Percentiles rank a stretch among this genome's conserved stretches.
These are phyloP conservation scores for Platycheirus albimanus DNA, from an alignment of 2,888 invertebrate species.

Conservation along the genomic window DNA sequence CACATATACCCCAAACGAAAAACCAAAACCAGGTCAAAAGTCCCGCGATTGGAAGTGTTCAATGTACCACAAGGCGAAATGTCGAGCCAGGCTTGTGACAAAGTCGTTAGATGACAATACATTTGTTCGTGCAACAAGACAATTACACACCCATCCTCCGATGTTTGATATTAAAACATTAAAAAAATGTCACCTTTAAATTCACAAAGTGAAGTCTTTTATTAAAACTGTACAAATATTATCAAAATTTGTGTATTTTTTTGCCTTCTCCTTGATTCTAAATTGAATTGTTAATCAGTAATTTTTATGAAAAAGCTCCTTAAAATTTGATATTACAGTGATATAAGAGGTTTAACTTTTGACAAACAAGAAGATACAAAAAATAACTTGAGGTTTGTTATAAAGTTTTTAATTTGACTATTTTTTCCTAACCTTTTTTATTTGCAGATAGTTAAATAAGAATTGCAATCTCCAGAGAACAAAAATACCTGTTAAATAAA, in stretches of 20 bases:
- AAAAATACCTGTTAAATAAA: too few relatives aligned
- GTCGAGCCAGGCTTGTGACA: constrained; percentile 80
- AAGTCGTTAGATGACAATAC: constrained; percentile 75
- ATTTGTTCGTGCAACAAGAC: constrained; percentile 78
- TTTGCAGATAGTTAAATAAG: too few relatives aligned
- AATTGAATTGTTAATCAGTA: too few relatives aligned
- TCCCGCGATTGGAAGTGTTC: constrained; percentile 82
- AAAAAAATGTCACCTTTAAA: constrained; percentile 35
- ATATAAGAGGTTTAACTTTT: too few relatives aligned
- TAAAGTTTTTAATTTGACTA: neutral
- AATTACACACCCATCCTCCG: constrained; percentile 78
- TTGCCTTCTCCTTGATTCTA: too few relatives aligned
- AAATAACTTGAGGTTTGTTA: neutral
- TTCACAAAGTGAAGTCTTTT: constrained; percentile 1
- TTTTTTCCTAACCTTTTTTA: too few relatives aligned
- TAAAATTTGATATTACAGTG: too few relatives aligned
- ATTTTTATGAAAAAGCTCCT: too few relatives aligned
- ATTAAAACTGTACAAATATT: constrained; percentile 41
- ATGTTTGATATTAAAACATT: constrained; percentile 76
- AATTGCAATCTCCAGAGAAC: too few relatives aligned
- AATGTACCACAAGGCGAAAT: constrained; percentile 81
- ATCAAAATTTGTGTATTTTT: too few relatives aligned
- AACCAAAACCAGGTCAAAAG: constrained; percentile 78
- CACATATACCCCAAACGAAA: constrained; percentile 82
- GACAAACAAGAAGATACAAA: too few relatives aligned